Evolutionary conservation across 1,140 invertebrate species (phyloP).

Genomic region (Calliopsis andreniformis): DNA sequence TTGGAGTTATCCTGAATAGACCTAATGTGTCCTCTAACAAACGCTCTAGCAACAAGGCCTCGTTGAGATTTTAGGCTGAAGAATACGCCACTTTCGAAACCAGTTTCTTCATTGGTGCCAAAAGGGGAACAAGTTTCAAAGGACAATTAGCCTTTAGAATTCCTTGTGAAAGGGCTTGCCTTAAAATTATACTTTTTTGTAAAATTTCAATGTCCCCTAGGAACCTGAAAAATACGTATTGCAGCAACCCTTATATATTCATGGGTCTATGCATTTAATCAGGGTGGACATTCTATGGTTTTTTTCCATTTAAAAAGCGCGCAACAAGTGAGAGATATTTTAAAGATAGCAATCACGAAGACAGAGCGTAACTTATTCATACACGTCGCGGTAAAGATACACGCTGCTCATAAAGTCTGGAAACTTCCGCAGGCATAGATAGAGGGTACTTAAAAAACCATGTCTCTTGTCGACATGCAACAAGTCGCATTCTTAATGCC

Average conservation of each 20-base stretch:
- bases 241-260: no score
- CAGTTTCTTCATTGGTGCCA: neutral
- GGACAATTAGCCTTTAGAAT: neutral
- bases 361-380: neutral
- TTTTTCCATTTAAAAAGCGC: neutral
- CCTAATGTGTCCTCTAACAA: constrained; percentile 26
- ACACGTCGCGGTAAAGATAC: neutral
- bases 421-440: neutral
- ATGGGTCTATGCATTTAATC: no score
- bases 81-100: neutral
- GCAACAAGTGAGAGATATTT: constrained; percentile 18
- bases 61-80: neutral
- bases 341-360: neutral
- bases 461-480: neutral
- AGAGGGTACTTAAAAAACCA: neutral
- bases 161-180: neutral
- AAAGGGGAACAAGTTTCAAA: constrained; percentile 11
- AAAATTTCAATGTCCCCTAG: no score
- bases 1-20: constrained; percentile 19
- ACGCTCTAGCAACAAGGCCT: constrained; percentile 2
- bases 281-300: neutral
- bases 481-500: neutral
- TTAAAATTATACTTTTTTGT: no score
- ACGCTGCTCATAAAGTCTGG: neutral
- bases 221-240: no score